A percentile compares a stretch with the other conserved stretches of the same genome.
Conservation (phyloP, 1,140 invertebrate genomes). For the Akabosia matsudoensis region DNA sequence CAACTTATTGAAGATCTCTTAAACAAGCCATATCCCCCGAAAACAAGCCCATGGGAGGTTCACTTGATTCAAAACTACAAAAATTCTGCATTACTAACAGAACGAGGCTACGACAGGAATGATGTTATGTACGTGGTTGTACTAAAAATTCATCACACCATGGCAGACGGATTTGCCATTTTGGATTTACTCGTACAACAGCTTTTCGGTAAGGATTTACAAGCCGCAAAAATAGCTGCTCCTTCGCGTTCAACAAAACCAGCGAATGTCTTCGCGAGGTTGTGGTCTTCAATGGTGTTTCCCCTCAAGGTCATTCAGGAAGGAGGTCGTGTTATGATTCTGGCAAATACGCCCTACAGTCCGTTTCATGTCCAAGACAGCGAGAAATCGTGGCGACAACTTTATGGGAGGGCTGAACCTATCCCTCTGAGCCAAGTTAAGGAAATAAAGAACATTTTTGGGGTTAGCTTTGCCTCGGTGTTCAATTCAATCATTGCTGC, state of each 20-base stretch:
- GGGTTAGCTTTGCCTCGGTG: neutral
- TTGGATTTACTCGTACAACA: neutral
- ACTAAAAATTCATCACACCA: neutral
- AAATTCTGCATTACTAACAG: neutral
- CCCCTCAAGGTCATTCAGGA: neutral
- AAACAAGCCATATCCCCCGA: neutral
- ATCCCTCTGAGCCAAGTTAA: neutral
- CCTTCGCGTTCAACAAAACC: neutral
- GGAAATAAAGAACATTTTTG: neutral
- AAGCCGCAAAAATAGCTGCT: neutral
- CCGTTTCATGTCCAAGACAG: neutral
- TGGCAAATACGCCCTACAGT: neutral
- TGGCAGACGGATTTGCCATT: neutral
- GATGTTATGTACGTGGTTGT: no score
- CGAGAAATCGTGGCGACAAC: neutral
- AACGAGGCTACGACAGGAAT: neutral
- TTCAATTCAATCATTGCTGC: neutral
- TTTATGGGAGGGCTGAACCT: neutral
- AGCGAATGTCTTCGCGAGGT: neutral
- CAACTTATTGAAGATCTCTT: neutral
- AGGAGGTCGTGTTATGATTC: neutral
- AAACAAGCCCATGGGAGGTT: neutral
- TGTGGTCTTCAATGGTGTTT: neutral
- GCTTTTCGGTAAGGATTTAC: neutral
- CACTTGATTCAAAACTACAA: neutral